Evolutionary conservation across 1,140 invertebrate species (phyloP).

Genomic region (Proctacanthus coquilletti): DNA sequence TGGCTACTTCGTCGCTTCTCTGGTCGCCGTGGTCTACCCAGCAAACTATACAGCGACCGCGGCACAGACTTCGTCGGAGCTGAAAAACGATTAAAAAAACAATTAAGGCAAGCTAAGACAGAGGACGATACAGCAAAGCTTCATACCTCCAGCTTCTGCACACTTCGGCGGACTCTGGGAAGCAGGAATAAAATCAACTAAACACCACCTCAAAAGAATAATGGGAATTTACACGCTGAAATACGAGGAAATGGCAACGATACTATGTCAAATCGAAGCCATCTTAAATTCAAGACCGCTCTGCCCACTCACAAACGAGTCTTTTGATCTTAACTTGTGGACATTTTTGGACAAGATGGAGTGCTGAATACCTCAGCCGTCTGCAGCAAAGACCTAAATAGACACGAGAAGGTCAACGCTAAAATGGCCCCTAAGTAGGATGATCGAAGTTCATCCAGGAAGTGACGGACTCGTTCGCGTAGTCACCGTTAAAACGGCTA

Average conservation of each 20-base stretch:
- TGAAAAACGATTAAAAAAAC: too few species aligned
- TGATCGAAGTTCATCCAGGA: conserved; percentile 12
- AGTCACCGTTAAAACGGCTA: conserved; percentile 9
- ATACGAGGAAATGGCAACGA: conserved; percentile 14
- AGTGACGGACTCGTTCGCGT: conserved; percentile 11
- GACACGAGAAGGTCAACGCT: conserved; percentile 5
- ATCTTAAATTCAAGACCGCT: conserved; percentile 21
- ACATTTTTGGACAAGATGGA: conserved; percentile 15
- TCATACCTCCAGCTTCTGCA: conserved; percentile 9
- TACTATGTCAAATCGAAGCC: conserved; percentile 15
- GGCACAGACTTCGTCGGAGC: too few species aligned
- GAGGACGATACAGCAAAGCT: too few species aligned
- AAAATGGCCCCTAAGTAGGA: conserved; percentile 12
- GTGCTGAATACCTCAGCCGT: conserved; percentile 11
- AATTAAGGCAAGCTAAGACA: too few species aligned
- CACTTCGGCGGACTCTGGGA: conserved; percentile 16
- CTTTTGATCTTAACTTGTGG: conserved; percentile 18
- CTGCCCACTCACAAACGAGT: conserved; percentile 16
- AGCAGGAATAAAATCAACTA: conserved; percentile 14
- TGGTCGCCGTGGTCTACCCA: too few species aligned
- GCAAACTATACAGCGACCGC: too few species aligned
- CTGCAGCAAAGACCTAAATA: conserved; percentile 11
- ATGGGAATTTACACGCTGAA: conserved; percentile 9
- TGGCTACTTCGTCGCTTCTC: too few species aligned
- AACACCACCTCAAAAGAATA: conserved; percentile 12